A percentile compares a stretch with the other conserved stretches of the same genome.
phyloP scores from a whole-genome alignment of 1,140 invertebrate genomes.

The Cyclina sinensis region DNA sequence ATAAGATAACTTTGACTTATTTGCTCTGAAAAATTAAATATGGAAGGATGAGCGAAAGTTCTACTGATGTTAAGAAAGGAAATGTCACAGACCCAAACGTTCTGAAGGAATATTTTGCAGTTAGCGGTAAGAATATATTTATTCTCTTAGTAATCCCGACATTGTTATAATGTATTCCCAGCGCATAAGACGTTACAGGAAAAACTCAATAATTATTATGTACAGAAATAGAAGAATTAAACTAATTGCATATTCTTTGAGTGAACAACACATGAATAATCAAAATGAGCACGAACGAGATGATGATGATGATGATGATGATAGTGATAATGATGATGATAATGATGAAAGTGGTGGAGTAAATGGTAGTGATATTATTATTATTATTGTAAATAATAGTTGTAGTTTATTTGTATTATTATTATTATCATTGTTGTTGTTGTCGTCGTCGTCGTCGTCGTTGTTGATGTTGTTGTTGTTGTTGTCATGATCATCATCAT shows the following conservation, averaged over 20 bases:
- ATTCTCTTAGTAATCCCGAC: too few species aligned
- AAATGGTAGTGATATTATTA: neutral
- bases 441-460: too few species aligned
- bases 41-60: neutral
- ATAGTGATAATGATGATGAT: neutral
- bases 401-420: neutral
- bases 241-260: neutral
- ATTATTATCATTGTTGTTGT: neutral
- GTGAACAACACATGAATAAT: too few species aligned
- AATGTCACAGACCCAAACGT: neutral
- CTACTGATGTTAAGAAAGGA: neutral
- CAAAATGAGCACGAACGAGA: neutral
- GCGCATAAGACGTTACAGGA: too few species aligned
- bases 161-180: too few species aligned
- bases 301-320: neutral
- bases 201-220: too few species aligned
- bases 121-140: neutral
- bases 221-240: neutral
- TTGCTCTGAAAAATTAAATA: neutral
- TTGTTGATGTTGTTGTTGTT: too few species aligned
- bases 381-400: neutral
- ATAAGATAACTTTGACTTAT: neutral
- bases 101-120: neutral
- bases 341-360: neutral
- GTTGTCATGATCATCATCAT: too few species aligned